These are phyloP conservation scores for Tryphoninae sp. DNA, from an alignment of 2,888 invertebrate species.

Conservation along the genomic window DNA sequence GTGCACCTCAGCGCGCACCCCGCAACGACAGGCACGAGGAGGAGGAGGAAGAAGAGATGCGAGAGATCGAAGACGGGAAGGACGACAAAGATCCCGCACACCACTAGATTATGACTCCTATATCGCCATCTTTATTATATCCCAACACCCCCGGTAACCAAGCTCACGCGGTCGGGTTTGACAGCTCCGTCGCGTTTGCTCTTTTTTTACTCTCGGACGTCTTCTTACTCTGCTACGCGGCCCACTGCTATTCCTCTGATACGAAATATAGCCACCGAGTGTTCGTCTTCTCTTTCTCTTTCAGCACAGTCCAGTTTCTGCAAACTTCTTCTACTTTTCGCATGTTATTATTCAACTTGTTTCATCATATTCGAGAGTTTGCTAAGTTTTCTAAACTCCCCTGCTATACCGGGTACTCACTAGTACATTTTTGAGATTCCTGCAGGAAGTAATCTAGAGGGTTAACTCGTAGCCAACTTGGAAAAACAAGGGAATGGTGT, in stretches of 20 bases:
- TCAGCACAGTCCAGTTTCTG: slow-evolving; percentile 48
- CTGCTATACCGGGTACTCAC: background rate
- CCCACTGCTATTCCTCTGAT: slow-evolving; percentile 27
- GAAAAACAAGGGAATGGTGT: slow-evolving; percentile 14
- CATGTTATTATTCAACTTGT: slow-evolving; percentile 16
- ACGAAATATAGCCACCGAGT: slow-evolving; percentile 48
- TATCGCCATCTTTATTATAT: slow-evolving; percentile 81
- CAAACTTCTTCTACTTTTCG: slow-evolving; percentile 42
- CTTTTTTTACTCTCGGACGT: slow-evolving; percentile 53
- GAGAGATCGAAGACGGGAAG: slow-evolving; percentile 38
- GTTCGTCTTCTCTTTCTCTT: slow-evolving; percentile 44
- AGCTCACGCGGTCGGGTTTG: slow-evolving; percentile 73
- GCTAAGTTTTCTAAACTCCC: slow-evolving; percentile 37
- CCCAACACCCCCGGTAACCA: slow-evolving; percentile 71
- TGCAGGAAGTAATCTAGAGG: slow-evolving; percentile 28
- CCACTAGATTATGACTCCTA: slow-evolving; percentile 80
- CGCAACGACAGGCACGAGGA: slow-evolving; percentile 50
- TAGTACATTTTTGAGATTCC: slow-evolving; percentile 47
- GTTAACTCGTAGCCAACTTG: background rate
- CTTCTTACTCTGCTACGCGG: slow-evolving; percentile 59
- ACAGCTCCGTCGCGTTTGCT: slow-evolving; percentile 70
- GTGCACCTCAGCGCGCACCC: slow-evolving; percentile 49
- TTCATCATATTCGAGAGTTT: slow-evolving; percentile 14
- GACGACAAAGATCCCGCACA: slow-evolving; percentile 69
- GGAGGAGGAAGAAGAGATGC: slow-evolving; percentile 20